These are phyloP conservation scores for Rhabditoides inermis DNA, from an alignment of 2,888 invertebrate genomes.

Conservation along the genomic window DNA sequence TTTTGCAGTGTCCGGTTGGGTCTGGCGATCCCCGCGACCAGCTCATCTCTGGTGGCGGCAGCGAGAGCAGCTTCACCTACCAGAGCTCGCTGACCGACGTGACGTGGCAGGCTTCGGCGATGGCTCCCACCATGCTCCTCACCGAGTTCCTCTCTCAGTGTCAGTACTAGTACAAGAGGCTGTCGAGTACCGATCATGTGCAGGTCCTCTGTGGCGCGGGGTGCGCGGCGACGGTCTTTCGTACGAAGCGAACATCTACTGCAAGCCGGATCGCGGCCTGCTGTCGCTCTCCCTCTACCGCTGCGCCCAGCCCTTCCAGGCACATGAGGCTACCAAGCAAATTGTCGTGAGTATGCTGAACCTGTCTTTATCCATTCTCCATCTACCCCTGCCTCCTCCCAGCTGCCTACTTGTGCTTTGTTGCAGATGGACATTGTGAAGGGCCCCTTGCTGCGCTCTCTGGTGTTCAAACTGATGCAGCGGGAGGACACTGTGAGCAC, in stretches of 20 bases:
- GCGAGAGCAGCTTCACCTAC: conserved; percentile 33
- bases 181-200: no score
- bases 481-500: conserved; percentile 71
- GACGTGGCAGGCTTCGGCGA: conserved; percentile 62
- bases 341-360: conserved; percentile 65
- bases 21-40: no score
- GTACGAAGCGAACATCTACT: conserved; percentile 65
- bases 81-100: conserved; percentile 64
- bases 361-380: no score
- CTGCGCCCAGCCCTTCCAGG: conserved; percentile 70
- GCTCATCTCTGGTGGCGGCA: no score
- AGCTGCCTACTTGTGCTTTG: no score
- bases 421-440: conserved; percentile 54
- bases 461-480: conserved; percentile 77
- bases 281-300: conserved; percentile 68
- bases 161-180: no score
- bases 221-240: conserved; percentile 78
- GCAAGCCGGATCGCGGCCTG: conserved; percentile 60
- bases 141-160: conserved; percentile 77
- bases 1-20: no score
- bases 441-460: conserved; percentile 65
- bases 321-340: conserved; percentile 69
- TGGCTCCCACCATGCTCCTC: conserved; percentile 70
- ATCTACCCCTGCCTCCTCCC: no score
- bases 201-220: conserved; percentile 57